Evolutionary conservation across 2,113 vertebrate genomes (phyloP).

Genomic region (Manacus vitellinus): DNA sequence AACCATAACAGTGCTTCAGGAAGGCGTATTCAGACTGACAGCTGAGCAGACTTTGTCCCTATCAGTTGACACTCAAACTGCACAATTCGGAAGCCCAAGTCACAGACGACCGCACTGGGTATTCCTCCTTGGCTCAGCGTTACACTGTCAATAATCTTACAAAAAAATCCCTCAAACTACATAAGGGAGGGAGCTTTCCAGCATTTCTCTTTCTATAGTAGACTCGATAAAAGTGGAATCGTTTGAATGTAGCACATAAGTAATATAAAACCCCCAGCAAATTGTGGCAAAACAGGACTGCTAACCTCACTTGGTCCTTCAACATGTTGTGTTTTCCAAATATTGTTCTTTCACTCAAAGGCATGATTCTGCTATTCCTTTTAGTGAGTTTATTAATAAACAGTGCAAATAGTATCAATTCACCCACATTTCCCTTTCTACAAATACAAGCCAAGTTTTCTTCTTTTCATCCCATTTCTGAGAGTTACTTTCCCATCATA

Average conservation of each 20-base stretch:
- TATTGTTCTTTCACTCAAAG: neutral
- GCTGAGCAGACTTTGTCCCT: neutral
- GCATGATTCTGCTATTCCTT: neutral
- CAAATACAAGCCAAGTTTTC: neutral
- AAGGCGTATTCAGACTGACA: neutral
- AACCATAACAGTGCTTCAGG: neutral
- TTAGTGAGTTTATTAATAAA: neutral
- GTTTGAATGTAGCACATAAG: neutral
- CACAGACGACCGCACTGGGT: neutral
- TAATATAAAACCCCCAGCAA: neutral
- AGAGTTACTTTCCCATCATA: neutral
- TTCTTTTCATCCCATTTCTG: neutral
- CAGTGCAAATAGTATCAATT: neutral
- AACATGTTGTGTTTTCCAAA: neutral
- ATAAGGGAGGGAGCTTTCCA: neutral
- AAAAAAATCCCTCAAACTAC: neutral
- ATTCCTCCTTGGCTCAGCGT: neutral
- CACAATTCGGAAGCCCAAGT: neutral
- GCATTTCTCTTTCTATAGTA: neutral
- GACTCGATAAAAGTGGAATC: neutral
- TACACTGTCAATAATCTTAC: neutral
- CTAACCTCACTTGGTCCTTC: neutral
- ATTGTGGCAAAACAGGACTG: neutral
- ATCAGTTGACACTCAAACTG: neutral
- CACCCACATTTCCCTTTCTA: neutral